Base-by-base conservation (phyloP, 2,113 vertebrate genomes). In the Morphnarchus princeps region DNA sequence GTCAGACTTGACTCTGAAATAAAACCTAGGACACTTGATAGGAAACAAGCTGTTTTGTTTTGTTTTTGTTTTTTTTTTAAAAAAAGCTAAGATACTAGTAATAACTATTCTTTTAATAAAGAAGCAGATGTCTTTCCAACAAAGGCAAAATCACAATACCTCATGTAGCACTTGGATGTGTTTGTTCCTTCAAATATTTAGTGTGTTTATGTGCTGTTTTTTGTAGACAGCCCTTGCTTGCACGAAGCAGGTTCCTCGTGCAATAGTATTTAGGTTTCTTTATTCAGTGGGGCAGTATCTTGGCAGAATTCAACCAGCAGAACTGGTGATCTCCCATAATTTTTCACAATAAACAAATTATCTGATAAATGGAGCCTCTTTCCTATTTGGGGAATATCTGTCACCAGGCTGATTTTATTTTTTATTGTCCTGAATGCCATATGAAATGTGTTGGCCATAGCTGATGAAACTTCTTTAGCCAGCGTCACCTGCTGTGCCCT, bases 21-120 rank as follows among this genome's bases (percentile, higher is more conserved):
- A 77, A 97, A 96, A 96, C 87, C 74, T 82, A n/a, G 59, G 69
- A 92, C 49, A 59, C 91, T 95, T 89, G 66, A 88, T 92, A 90
- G 91, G 90, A 95, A 97, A 86, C 66, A 95, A 25, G 84, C 84
- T 94, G 93, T 24, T 22, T 47, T 40, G 40, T 40, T 40, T 40
- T 40, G 40, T 20, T 47, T 47, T 47, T 40, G 10, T 20, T 50
- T 70, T 12, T 49, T 49, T 49, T 49, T 13, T 2, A 2, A 49
- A 47, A 49, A 47, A 29, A n/a, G 4, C 25, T 50, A 20, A 73
- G 67, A 62, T 69, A 28, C 2, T 9, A 22, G 12, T 88, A 89
- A 67, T 80, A 93, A 89, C 90, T 93, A 16, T 89, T 94, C 63
- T 89, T 95, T 36, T 78, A 58, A 54, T 87, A 78, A 90, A 73